These are phyloP conservation scores for Drosophila barbarae DNA, from an alignment of 2,888 invertebrate species.

Conservation along the genomic window DNA sequence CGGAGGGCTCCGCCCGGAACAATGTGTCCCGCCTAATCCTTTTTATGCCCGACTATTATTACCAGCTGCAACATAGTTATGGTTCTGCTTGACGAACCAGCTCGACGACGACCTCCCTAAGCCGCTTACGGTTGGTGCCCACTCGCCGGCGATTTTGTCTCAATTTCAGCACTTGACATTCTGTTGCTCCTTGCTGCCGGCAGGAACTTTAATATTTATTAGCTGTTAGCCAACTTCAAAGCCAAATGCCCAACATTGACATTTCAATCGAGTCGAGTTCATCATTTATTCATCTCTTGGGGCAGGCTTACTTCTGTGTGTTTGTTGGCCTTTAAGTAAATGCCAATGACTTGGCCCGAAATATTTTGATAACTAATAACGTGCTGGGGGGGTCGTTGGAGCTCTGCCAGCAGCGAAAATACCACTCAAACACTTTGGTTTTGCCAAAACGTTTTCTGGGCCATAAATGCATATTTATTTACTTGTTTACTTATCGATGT, in stretches of 20 bases:
- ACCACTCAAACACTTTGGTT: conserved; percentile 10
- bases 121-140: conserved; percentile 50
- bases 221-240: conserved; percentile 29
- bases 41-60: conserved; percentile 55
- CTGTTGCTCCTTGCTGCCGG: conserved; percentile 25
- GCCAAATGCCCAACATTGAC: conserved; percentile 46
- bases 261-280: conserved; percentile 37
- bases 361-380: conserved; percentile 18
- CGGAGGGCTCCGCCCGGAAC: conserved; percentile 43
- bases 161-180: conserved; percentile 59
- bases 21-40: conserved; percentile 62
- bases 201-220: conserved; percentile 53
- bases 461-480: conserved; percentile 4
- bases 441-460: conserved; percentile 1
- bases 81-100: conserved; percentile 52
- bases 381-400: neutral
- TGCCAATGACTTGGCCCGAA: neutral
- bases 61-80: conserved; percentile 63
- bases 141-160: conserved; percentile 40
- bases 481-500: neutral
- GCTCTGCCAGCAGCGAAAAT: conserved; percentile 3
- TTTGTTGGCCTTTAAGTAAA: conserved; percentile 11
- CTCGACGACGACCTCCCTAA: conserved; percentile 37
- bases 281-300: conserved; percentile 31
- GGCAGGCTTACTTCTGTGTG: conserved; percentile 5